Conservation (phyloP, 2,888 invertebrate genomes). For the Troglohyphantes excavatus region DNA sequence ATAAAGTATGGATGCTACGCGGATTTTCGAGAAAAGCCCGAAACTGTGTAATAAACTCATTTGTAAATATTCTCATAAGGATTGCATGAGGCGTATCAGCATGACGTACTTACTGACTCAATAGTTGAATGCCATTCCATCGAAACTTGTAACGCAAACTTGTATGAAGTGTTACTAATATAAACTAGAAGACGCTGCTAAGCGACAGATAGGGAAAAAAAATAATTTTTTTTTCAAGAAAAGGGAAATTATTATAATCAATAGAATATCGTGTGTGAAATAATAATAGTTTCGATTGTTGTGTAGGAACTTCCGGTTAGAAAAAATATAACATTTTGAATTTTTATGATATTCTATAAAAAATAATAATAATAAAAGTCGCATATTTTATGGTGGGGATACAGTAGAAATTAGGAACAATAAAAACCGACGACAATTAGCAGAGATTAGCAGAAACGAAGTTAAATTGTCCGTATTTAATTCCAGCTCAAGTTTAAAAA, state of each 20-base stretch:
- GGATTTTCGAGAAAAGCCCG: conserved; percentile 16
- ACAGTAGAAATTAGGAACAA: conserved; percentile 51
- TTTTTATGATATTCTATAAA: conserved; percentile 69
- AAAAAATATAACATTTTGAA: conserved; percentile 50
- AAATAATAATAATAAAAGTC: conserved; percentile 11
- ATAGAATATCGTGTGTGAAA: conserved; percentile 56
- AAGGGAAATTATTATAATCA: conserved; percentile 43
- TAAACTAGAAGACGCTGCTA: conserved; percentile 3
- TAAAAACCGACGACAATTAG: conserved; percentile 25
- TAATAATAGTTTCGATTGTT: conserved; percentile 62
- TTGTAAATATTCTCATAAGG: conserved; percentile 66
- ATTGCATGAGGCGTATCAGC: conserved; percentile 60
- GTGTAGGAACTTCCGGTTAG: conserved; percentile 71
- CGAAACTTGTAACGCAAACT: conserved; percentile 58
- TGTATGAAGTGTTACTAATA: conserved; percentile 46
- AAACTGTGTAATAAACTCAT: conserved; percentile 69
- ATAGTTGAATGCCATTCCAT: conserved; percentile 59
- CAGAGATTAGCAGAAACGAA: conserved; percentile 52
- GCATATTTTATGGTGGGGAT: conserved; percentile 62
- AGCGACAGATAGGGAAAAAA: not conserved
- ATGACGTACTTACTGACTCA: conserved; percentile 39
- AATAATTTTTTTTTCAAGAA: conserved; percentile 33
- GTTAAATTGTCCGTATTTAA: not conserved
- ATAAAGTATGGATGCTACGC: conserved; percentile 47
- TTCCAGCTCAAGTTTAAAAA: too few species aligned